Base-by-base conservation (phyloP, 2,797 vertebrate species). In the Pangasius djambal region DNA sequence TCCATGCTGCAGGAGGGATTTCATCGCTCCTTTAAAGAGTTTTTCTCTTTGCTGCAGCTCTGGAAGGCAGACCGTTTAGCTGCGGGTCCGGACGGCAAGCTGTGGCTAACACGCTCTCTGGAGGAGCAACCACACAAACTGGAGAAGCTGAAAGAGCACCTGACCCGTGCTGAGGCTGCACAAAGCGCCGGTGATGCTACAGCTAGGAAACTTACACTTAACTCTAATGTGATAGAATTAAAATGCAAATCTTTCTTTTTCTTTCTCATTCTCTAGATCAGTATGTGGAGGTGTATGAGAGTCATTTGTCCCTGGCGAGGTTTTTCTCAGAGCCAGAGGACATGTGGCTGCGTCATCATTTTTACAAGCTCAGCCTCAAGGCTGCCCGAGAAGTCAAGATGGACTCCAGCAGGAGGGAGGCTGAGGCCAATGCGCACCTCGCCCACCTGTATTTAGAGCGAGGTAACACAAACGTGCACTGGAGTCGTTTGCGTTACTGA, bases 121-220 rank as follows among this genome's bases (percentile, higher is more conserved):
- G 96, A 97, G 90, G 93, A 97, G 34, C 97, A 98, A 92, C 95
- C 95, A 1, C 94, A 96, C 87, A 97, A 97, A 91, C 92, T 99
- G 93, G 95, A 97, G 93, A 94, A 93, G 82, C 93, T 99, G 92
- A 96, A 91, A 93, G 89, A 91, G 88, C 94, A 96, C 94, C 96
- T 99, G 94, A 97, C 94, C 89, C 92, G 87, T 87, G 97, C 97
- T 0, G 98, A 99, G 94, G 89, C 93, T 25, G 97, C 97, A 0
- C 95, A 94, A 83, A 93, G 95, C 94, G 95, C 93, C 89, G 95
- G 98, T 99, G 95, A 85, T 90, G 50, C 63, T 67, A 34, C 63
- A 70, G 28, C 59, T 55, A n/a, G 16, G 16, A n/a, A 40, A 44
- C 6, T 25, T 6, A 13, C 67, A 10, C 28, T 52, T 48, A 55